Evolutionary conservation across 2,113 vertebrate genomes (phyloP).

Genomic region (Acinonyx jubatus): DNA sequence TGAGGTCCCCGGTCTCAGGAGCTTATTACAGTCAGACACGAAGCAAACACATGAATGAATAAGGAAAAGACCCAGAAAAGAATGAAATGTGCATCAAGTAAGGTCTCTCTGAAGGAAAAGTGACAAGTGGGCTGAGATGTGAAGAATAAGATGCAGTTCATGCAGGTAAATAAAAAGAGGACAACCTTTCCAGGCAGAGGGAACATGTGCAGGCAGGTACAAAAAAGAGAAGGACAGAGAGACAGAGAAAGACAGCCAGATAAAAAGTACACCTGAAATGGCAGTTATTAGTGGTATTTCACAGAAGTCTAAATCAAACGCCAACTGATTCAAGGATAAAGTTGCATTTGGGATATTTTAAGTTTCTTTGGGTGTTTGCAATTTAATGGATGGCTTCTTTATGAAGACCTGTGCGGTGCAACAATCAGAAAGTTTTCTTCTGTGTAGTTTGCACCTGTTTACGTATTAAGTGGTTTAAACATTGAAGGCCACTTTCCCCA

Average conservation of each 20-base stretch:
- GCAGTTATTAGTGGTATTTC: not conserved
- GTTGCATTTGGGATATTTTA: not conserved
- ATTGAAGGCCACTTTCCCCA: not conserved
- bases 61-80: not conserved
- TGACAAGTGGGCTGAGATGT: not conserved
- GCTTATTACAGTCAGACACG: not conserved
- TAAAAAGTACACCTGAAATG: not conserved
- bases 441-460: slow-evolving; percentile 4
- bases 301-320: not conserved
- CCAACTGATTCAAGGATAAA: not conserved
- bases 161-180: not conserved
- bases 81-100: not conserved
- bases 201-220: not conserved
- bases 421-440: not conserved
- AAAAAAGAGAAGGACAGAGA: not conserved
- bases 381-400: not conserved
- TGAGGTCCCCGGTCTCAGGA: not conserved
- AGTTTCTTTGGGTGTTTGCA: not conserved
- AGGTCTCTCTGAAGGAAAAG: not conserved
- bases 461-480: not conserved
- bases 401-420: not conserved
- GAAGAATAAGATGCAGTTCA: not conserved
- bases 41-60: not conserved
- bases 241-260: not conserved
- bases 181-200: not conserved